Percentiles rank a stretch among this genome's conserved stretches.
Conservation (phyloP, 2,113 vertebrate species). For the Phylloscopus trochilus region DNA sequence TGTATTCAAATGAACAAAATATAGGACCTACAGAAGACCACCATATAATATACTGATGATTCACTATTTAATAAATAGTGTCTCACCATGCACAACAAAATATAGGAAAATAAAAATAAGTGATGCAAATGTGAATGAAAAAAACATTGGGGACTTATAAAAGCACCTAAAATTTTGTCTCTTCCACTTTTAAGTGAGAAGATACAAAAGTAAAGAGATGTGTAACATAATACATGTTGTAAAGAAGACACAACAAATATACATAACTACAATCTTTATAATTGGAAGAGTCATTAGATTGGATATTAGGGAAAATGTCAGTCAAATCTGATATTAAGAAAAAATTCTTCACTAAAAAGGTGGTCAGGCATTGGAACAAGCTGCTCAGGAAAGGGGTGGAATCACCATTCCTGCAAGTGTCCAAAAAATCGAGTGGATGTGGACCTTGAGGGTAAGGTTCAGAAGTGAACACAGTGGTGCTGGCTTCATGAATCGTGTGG, state of each 20-base stretch:
- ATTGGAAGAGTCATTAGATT: neutral
- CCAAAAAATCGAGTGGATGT: neutral
- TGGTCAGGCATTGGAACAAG: neutral
- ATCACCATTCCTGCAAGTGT: neutral
- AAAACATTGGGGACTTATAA: neutral
- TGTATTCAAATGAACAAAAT: neutral
- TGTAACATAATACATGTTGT: neutral
- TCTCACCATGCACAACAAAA: neutral
- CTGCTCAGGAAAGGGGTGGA: neutral
- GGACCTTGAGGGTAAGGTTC: neutral
- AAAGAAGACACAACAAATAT: neutral
- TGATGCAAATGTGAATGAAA: neutral
- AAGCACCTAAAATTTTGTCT: neutral
- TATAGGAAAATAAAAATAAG: neutral
- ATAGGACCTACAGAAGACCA: neutral
- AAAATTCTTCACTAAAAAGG: neutral
- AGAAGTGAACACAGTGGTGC: neutral
- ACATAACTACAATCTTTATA: neutral
- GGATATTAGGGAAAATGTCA: neutral
- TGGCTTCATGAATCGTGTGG: neutral
- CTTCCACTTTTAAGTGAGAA: neutral
- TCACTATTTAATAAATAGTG: neutral
- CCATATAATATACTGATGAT: neutral
- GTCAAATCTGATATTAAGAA: neutral
- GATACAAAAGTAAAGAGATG: neutral